Base-by-base conservation (phyloP, 2,797 vertebrate genomes). In the Falco columbarius region DNA sequence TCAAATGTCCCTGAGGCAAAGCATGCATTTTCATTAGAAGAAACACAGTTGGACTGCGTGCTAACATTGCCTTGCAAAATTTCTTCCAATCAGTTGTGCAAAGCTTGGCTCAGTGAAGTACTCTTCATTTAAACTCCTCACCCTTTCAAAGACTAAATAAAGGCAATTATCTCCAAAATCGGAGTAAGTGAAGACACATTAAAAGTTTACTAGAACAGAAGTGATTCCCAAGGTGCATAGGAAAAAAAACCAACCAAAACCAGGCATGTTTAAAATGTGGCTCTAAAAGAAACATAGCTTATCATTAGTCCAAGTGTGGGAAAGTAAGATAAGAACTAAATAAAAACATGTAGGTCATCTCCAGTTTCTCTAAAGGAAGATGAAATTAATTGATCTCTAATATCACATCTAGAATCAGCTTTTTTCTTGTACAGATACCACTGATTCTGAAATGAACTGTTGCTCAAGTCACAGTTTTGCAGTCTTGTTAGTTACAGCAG, bases 1-100 rank as follows among this genome's bases (percentile, higher is more conserved):
- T 90, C 44, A 77, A 86, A 83, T 49, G 38, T 73, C 81, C 76
- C 92, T 14, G 44, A 92, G 89, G 76, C 86, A 94, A 72, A 76
- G 88, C 49, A 52, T 4, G 1, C 27, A 44, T 81, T 91, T 93
- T 61, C 68, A 46, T 89, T 68, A 94, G 51, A 88, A 80, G 75
- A 74, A 92, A 88, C 56, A 80, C 15, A 46, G 24, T 3, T 0
- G 6, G 52, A 51, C 44, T 61, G 80, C 29, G 44, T 77, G 30
- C 40, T 80, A 92, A 89, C 58, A 20, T 8, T 56, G 90, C 61
- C 54, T 87, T 62, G 52, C 27, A 66, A 86, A 63, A 80, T 66
- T 85, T 76, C 54, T 83, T 87, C 68, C 89, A 75, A 81, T 61
- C 65, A 62, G 23, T 46, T 74, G 52, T 55, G 65, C 38, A 85